These are phyloP conservation scores for Grammomys surdaster DNA, from an alignment of 2,113 vertebrate species.

Conservation along the genomic window DNA sequence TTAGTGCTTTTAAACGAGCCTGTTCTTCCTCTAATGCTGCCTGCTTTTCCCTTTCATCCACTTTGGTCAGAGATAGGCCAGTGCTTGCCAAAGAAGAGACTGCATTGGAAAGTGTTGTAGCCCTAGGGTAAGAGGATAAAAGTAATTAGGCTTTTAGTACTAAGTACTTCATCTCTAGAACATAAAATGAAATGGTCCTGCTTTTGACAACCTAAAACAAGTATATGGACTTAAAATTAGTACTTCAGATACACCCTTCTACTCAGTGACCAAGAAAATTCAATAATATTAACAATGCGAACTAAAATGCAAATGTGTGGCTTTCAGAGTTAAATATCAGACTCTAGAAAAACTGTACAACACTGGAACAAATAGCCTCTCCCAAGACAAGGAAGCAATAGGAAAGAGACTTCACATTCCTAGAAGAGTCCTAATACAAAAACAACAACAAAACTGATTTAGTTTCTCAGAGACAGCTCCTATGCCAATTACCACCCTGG, in stretches of 20 bases:
- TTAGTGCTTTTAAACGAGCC: conserved; percentile 97
- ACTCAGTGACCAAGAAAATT: conserved; percentile 1
- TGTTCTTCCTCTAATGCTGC: conserved; percentile 99
- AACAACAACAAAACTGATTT: background rate
- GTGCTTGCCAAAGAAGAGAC: conserved; percentile 98
- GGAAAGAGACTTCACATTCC: background rate
- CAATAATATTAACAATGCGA: conserved; percentile 1
- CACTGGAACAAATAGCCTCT: background rate
- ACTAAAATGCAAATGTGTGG: background rate
- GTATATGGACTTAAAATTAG: conserved; percentile 44
- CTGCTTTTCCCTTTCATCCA: conserved; percentile 99
- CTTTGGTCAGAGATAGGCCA: conserved; percentile 98
- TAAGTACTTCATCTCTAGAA: background rate
- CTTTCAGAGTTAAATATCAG: conserved; percentile 16
- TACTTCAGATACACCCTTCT: conserved; percentile 57
- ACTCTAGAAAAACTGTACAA: conserved; percentile 22
- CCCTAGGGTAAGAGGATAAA: conserved; percentile 88
- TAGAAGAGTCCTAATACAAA: background rate
- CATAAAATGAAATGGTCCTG: conserved; percentile 18
- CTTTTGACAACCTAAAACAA: background rate
- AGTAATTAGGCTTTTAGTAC: conserved; percentile 51
- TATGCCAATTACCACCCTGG: background rate
- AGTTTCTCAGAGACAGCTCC: conserved; percentile 42
- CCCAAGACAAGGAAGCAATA: background rate
- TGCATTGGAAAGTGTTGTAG: conserved; percentile 98